Percentiles rank a stretch among this genome's conserved stretches.
These are phyloP conservation scores for Polydesmus complanatus DNA, from an alignment of 2,888 invertebrate species.

Conservation along the genomic window DNA sequence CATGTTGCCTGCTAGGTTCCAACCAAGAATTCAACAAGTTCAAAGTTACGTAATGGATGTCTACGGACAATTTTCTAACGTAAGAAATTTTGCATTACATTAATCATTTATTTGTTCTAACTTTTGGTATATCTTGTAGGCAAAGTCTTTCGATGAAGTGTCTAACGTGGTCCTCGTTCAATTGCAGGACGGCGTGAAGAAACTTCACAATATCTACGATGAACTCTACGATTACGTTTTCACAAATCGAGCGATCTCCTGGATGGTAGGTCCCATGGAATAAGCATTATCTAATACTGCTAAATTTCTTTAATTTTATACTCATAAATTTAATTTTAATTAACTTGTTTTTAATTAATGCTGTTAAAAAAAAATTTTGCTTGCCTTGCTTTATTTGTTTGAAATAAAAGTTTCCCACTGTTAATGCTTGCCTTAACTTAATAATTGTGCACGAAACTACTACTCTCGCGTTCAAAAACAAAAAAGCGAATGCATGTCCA, in stretches of 20 bases:
- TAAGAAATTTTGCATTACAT: not conserved
- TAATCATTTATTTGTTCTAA: not conserved
- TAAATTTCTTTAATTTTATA: too few relatives aligned
- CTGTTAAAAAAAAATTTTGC: too few relatives aligned
- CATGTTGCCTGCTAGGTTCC: conserved; percentile 9
- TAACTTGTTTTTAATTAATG: too few relatives aligned
- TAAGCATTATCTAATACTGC: too few relatives aligned
- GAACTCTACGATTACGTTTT: conserved; percentile 1
- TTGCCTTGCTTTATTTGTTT: too few relatives aligned
- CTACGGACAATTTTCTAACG: conserved; percentile 11
- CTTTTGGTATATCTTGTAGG: not conserved
- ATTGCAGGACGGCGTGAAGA: conserved; percentile 3
- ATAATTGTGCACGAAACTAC: too few relatives aligned
- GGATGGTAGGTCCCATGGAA: conserved; percentile 13
- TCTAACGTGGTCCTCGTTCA: conserved; percentile 3
- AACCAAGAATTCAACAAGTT: conserved; percentile 12
- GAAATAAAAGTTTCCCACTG: too few relatives aligned
- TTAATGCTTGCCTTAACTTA: too few relatives aligned
- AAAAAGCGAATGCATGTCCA: too few relatives aligned
- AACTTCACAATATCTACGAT: not conserved
- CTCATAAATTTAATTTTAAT: too few relatives aligned
- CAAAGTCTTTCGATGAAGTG: conserved; percentile 10
- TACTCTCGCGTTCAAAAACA: too few relatives aligned
- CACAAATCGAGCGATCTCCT: not conserved
- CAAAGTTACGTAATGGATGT: conserved; percentile 12